Evolutionary conservation across 1,140 invertebrate species (phyloP).

Genomic region (Listronotus bonariensis): DNA sequence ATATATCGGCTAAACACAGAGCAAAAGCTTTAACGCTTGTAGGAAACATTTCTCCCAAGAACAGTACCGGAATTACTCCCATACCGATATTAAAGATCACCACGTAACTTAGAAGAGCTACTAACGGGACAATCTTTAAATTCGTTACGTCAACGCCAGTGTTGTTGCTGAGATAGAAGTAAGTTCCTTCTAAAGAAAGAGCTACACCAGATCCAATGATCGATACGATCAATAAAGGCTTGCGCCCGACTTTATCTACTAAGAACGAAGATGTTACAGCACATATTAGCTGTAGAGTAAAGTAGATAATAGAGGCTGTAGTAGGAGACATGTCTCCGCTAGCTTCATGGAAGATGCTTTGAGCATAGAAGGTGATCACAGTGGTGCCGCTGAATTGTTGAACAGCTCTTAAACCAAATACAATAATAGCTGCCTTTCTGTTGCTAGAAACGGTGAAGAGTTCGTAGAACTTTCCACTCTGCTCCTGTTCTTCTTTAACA

Average conservation of each 20-base stretch:
- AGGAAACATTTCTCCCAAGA: slow-evolving; percentile 76
- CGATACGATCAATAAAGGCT: slow-evolving; percentile 69
- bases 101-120: slow-evolving; percentile 71
- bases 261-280: slow-evolving; percentile 66
- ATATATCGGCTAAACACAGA: slow-evolving; percentile 69
- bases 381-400: slow-evolving; percentile 78
- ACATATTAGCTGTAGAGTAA: slow-evolving; percentile 67
- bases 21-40: slow-evolving; percentile 71
- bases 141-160: slow-evolving; percentile 41
- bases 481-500: slow-evolving; percentile 25
- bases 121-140: slow-evolving; percentile 62
- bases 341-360: slow-evolving; percentile 69
- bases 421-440: slow-evolving; percentile 66
- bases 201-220: slow-evolving; percentile 61
- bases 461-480: slow-evolving; percentile 21
- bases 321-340: slow-evolving; percentile 55
- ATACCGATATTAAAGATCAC: slow-evolving; percentile 72
- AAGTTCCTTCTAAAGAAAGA: slow-evolving; percentile 63
- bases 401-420: slow-evolving; percentile 68
- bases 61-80: slow-evolving; percentile 71
- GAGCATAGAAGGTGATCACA: slow-evolving; percentile 74
- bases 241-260: slow-evolving; percentile 73
- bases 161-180: slow-evolving; percentile 62
- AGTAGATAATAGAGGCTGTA: slow-evolving; percentile 63
- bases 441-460: slow-evolving; percentile 56